A percentile compares a stretch with the other conserved stretches of the same genome.
phyloP scores from a whole-genome alignment of 2,797 vertebrate species.

The Sebastiscus albofasciatus region DNA sequence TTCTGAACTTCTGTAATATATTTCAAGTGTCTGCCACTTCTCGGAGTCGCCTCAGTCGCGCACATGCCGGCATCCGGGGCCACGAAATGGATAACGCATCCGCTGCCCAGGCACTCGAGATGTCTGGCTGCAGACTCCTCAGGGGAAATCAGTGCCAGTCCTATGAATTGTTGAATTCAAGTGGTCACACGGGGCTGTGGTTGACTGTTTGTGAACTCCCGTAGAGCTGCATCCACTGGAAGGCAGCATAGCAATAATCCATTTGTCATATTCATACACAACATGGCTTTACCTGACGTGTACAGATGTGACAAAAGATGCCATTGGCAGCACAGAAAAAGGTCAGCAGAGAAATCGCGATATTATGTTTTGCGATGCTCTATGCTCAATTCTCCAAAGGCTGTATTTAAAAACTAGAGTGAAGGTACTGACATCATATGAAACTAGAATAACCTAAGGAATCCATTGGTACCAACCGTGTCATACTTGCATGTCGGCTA shows the following conservation, averaged over 20 bases:
- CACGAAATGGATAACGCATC: slow-evolving; percentile 22
- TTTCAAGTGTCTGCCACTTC: slow-evolving; percentile 16
- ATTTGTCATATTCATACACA: not conserved
- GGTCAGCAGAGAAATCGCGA: not conserved
- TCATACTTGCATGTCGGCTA: no score
- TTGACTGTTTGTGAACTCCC: slow-evolving; percentile 18
- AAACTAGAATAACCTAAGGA: no score
- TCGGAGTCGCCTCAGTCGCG: not conserved
- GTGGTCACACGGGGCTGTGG: not conserved
- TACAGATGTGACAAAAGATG: not conserved
- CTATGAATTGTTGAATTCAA: slow-evolving; percentile 37
- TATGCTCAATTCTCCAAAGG: no score
- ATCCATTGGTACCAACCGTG: no score
- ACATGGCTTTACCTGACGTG: not conserved
- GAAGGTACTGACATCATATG: no score
- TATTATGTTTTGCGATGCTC: no score
- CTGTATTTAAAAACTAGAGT: no score
- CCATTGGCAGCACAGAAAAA: not conserved
- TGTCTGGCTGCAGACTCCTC: slow-evolving; percentile 4
- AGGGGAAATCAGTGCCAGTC: slow-evolving; percentile 37
- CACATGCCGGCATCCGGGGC: not conserved
- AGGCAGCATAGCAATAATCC: not conserved
- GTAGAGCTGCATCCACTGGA: not conserved
- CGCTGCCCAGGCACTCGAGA: slow-evolving; percentile 13
- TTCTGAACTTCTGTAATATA: not conserved